phyloP scores from a whole-genome alignment of 1,140 invertebrate genomes.

The Drosophila equinoxialis region DNA sequence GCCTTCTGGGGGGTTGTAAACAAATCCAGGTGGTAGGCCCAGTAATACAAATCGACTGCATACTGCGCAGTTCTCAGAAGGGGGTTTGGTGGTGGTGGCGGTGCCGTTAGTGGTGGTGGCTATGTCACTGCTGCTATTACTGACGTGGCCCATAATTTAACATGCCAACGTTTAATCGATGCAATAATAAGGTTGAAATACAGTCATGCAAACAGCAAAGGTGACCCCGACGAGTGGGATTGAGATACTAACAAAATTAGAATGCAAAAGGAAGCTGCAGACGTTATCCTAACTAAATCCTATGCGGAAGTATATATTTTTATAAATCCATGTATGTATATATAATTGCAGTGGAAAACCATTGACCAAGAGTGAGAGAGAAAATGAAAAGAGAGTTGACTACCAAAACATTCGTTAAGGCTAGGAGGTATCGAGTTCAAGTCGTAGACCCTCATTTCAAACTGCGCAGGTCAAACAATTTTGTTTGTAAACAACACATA shows the following conservation, averaged over 20 bases:
- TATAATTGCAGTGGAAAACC: constrained; percentile 55
- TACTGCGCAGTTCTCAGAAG: constrained; percentile 62
- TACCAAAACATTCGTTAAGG: constrained; percentile 49
- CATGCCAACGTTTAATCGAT: constrained; percentile 51
- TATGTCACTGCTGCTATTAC: constrained; percentile 8
- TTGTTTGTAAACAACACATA: constrained; percentile 74
- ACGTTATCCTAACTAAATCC: constrained; percentile 26
- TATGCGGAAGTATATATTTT: constrained; percentile 48
- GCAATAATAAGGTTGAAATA: constrained; percentile 26
- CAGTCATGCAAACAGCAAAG: constrained; percentile 52
- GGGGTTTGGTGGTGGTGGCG: constrained; percentile 41
- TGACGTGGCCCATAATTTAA: constrained; percentile 51
- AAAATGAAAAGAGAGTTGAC: neutral
- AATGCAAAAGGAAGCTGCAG: constrained; percentile 40
- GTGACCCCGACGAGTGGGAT: constrained; percentile 52
- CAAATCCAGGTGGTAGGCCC: constrained; percentile 48
- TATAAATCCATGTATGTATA: neutral
- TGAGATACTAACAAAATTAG: neutral
- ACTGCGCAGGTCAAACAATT: constrained; percentile 76
- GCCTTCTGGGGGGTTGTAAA: constrained; percentile 15
- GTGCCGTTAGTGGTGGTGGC: neutral
- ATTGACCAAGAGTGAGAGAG: constrained; percentile 19
- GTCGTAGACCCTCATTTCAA: neutral
- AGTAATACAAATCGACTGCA: constrained; percentile 43
- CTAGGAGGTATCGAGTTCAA: constrained; percentile 22